Evolutionary conservation across 2,888 invertebrate genomes (phyloP), one percentile per base, ranked within the genome.

Genomic region (Ophraella communa): DNA sequence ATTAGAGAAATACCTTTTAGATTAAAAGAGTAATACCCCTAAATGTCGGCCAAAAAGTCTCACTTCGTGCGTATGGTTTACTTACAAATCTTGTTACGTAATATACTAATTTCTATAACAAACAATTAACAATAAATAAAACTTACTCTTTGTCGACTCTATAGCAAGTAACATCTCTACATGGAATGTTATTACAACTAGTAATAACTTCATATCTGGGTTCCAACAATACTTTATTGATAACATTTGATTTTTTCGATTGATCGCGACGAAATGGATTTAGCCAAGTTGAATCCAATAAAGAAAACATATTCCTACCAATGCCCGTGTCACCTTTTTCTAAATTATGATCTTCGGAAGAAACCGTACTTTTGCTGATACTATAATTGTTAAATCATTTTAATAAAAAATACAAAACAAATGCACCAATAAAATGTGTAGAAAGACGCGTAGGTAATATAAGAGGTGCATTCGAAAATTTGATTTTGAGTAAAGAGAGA

Each of bases 151-250:
- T 23, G n/a, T n/a, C 14, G 2, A 27, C 4, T 51, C 49, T 51
- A 14, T 24, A 51, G 42, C 42, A 54, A 39, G 39, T 54, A n/a
- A 39, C 39, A 39, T 54, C 54, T 14, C 54, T 20, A 39, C 54
- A 54, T n/a, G 54, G 54, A 8, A 54, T 42, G n/a, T n/a, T n/a
- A 39, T 54, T 54, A 2, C 4, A 35, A 39, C 17, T 7, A 47
- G 8, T 24, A 17, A 27, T 39, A 11, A 35, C 24, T 2, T 23
- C 21, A 14, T 39, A 10, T 21, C 11, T 21, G 3, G 23, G 7
- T 10, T 53, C 53, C 3, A 54, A 2, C 3, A 20, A 21, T 2
- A 39, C 7, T 24, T 51, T 23, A 10, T 51, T 23, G 5, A 27
- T 14, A 4, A 17, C 10, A 27, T 14, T 27, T 7, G 54, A 18